A percentile compares a stretch with the other conserved stretches of the same genome.
These are phyloP conservation scores for Pongo pygmaeus DNA, from an alignment of 2,113 vertebrate genomes.

Conservation along the genomic window DNA sequence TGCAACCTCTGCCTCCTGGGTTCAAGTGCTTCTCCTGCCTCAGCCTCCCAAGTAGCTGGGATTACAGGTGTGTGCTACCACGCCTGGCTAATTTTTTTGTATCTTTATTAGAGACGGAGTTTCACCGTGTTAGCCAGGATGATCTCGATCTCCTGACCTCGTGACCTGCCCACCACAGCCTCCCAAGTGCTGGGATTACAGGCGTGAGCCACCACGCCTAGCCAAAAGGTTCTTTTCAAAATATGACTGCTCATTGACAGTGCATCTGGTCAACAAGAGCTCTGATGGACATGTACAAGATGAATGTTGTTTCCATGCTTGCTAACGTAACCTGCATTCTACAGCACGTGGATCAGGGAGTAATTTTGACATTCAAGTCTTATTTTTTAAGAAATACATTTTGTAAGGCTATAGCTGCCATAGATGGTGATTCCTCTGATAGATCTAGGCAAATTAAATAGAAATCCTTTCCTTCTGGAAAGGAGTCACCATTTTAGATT, in stretches of 20 bases:
- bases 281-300: neutral
- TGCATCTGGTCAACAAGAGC: neutral
- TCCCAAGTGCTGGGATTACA: no score
- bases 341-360: neutral
- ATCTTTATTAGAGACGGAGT: no score
- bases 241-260: neutral
- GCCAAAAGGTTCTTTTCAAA: no score
- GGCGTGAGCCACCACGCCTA: no score
- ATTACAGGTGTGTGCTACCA: no score
- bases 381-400: neutral
- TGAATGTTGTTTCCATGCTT: neutral
- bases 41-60: no score
- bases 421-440: neutral
- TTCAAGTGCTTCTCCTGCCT: no score
- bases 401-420: neutral
- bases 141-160: no score
- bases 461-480: neutral
- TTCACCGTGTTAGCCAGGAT: no score
- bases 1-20: no score
- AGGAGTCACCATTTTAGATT: neutral
- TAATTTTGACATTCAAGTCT: neutral
- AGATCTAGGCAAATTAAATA: neutral
- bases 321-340: neutral
- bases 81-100: no score
- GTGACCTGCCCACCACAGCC: no score